Evolutionary conservation across 2,113 vertebrate genomes (phyloP).

Genomic region (Seriola aureovittata): DNA sequence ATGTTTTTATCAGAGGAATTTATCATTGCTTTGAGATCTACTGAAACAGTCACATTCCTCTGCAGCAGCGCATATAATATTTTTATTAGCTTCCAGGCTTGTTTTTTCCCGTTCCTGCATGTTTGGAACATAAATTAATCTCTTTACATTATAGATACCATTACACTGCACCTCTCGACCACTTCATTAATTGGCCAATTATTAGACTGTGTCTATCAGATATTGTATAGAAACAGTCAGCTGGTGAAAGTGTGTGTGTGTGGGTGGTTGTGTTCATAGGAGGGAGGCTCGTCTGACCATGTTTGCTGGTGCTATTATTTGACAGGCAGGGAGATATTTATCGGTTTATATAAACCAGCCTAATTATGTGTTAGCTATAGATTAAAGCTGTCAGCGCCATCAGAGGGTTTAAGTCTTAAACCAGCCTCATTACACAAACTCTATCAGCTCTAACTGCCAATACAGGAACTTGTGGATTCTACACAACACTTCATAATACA

Average conservation of each 20-base stretch:
- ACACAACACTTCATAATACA: constrained; percentile 3
- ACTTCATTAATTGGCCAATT: constrained; percentile 30
- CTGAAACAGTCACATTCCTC: background rate
- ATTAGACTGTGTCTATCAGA: constrained; percentile 12
- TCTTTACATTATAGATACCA: background rate
- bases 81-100: background rate
- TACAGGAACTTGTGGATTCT: constrained; percentile 50
- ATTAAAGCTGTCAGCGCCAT: constrained; percentile 56
- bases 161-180: background rate
- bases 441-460: constrained; percentile 57
- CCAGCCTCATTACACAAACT: constrained; percentile 66
- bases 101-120: background rate
- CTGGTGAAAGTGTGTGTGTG: background rate
- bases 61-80: background rate
- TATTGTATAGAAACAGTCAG: background rate
- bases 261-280: too few species aligned
- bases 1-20: background rate
- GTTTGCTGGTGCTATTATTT: constrained; percentile 26
- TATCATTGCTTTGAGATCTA: background rate
- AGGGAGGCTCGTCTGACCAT: background rate
- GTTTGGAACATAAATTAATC: background rate
- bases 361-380: constrained; percentile 65
- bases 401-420: constrained; percentile 63
- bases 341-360: constrained; percentile 47
- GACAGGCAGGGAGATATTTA: constrained; percentile 47